Conservation (phyloP, 1,140 invertebrate species). For the Drusus annulatus region DNA sequence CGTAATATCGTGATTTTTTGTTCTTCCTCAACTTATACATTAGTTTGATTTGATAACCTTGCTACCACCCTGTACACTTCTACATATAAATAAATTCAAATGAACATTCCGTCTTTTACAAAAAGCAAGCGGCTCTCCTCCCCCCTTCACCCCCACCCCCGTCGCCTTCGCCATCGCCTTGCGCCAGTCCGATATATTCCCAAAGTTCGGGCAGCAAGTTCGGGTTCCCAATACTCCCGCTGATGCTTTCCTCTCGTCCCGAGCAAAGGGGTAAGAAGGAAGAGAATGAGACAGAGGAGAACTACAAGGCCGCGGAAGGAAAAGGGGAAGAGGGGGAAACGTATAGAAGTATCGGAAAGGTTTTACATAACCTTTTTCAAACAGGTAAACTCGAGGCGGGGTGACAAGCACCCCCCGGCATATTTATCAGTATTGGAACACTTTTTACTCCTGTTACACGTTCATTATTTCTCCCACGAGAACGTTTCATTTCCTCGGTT, state of each 20-base stretch:
- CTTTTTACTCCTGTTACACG: constrained; percentile 56
- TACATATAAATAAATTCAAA: constrained; percentile 37
- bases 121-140: constrained; percentile 31
- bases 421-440: constrained; percentile 57
- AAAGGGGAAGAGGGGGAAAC: constrained; percentile 33
- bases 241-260: not conserved
- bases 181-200: constrained; percentile 51
- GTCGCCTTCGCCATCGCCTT: too few species aligned
- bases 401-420: constrained; percentile 8
- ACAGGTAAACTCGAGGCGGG: constrained; percentile 34
- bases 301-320: constrained; percentile 18
- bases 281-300: constrained; percentile 23
- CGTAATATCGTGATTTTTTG: too few species aligned
- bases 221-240: constrained; percentile 52
- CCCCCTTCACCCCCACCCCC: too few species aligned
- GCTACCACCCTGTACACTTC: constrained; percentile 22
- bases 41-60: too few species aligned
- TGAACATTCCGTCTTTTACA: constrained; percentile 24
- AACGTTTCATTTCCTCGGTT: constrained; percentile 49
- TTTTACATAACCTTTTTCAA: constrained; percentile 58
- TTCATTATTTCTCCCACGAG: constrained; percentile 56
- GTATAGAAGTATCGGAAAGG: constrained; percentile 56
- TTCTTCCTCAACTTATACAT: too few species aligned
- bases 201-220: constrained; percentile 40
- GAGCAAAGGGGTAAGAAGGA: constrained; percentile 53